These are phyloP conservation scores for Heliconius cydno DNA, from an alignment of 2,888 invertebrate species.

Conservation along the genomic window DNA sequence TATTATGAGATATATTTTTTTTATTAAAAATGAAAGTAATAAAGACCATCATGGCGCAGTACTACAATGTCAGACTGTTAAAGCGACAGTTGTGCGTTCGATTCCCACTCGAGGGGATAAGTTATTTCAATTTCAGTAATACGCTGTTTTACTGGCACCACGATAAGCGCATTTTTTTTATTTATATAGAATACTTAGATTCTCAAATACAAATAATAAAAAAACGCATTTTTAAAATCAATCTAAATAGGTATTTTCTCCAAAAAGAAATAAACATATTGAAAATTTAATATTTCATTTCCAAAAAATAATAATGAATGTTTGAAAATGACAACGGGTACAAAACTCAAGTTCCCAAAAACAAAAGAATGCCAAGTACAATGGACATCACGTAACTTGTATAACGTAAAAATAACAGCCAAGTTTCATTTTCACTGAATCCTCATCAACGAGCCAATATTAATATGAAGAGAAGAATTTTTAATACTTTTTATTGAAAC, in stretches of 20 bases:
- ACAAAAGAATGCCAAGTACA: conserved; percentile 26
- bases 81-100: background rate
- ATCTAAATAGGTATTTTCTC: background rate
- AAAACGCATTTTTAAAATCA: background rate
- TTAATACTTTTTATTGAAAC: conserved; percentile 13
- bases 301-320: background rate
- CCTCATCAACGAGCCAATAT: conserved; percentile 39
- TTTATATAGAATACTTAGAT: background rate
- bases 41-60: background rate
- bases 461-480: conserved; percentile 37
- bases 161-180: background rate
- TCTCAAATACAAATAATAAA: too few species aligned
- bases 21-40: background rate
- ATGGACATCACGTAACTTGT: conserved; percentile 31
- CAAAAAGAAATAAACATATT: conserved; percentile 5
- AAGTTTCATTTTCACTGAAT: conserved; percentile 26
- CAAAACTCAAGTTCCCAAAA: conserved; percentile 10
- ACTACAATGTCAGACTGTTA: background rate
- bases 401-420: conserved; percentile 41
- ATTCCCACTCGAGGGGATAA: background rate
- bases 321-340: conserved; percentile 8
- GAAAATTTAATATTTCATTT: conserved; percentile 4
- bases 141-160: too few species aligned
- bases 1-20: background rate
- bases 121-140: background rate